Base-by-base conservation (phyloP, 2,113 vertebrate genomes). In the Amazona guildingii region DNA sequence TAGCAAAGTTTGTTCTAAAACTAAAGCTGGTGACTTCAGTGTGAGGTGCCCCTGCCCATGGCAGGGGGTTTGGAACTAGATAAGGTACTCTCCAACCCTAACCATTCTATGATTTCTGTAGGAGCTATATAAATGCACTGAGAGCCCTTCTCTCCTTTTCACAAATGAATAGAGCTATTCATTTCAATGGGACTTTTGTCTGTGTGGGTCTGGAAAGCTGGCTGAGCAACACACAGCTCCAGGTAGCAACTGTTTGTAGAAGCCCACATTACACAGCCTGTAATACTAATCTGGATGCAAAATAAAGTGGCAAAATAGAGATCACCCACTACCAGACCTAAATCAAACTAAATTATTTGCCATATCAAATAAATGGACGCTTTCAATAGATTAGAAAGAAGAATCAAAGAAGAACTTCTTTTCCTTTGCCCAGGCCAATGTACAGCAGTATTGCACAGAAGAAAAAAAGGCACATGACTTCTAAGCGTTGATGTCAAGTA, bases 151-250 rank as follows among this genome's bases (percentile, higher is more conserved):
- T 91, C 91, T 92, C 66, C 35, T 77, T 77, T 73, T 87, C 0
- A 0, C 37, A 85, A 57, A 91, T 98, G 98, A 98, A 98, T 98
- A 93, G 96, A 90, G 48, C 81, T 88, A 97, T 98, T 98, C 97
- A 98, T 97, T 88, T 95, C 97, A 97, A 95, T 78, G 66, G 95
- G 83, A 90, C 89, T 92, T 93, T 94, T 97, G 93, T 98, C 84
- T 57, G 62, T 84, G 82, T 88, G 78, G 84, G 88, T 97, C 96
- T 97, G 96, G 95, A 97, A 97, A 95, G 80, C 90, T 59, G 86
- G 76, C 89, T 96, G 90, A 94, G 74, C 72, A 90, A 51, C 3
- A 16, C 64, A 81, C 93, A 96, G 94, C 91, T 97, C 91, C 95
- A 96, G 96, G 95, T 94, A 97, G 96, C 79, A 95, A 97, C 97